These are phyloP conservation scores for Delia radicum DNA, from an alignment of 1,140 invertebrate species.

Conservation along the genomic window DNA sequence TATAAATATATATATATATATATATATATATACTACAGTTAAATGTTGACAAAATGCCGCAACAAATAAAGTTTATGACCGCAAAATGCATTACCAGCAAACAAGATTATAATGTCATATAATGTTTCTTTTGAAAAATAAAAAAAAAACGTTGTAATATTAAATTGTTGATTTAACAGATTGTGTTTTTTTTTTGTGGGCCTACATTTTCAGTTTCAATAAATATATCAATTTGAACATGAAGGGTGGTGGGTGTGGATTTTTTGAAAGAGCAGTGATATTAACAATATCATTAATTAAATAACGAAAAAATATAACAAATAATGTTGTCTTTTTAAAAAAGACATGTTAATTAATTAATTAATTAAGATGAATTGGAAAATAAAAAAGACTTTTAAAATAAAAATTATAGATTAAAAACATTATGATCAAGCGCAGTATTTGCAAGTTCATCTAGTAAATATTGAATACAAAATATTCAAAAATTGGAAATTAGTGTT, in stretches of 20 bases:
- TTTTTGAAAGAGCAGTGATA: background rate
- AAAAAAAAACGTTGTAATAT: background rate
- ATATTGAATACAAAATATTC: no score
- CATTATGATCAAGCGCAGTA: no score
- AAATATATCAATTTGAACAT: background rate
- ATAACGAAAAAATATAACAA: background rate
- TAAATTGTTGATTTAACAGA: background rate
- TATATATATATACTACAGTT: background rate
- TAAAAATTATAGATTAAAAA: no score
- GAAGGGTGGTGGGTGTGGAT: background rate
- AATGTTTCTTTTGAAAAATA: background rate
- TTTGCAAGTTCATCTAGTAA: no score
- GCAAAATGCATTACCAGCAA: background rate
- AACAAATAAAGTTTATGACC: constrained; percentile 4
- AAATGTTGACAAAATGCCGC: constrained; percentile 1
- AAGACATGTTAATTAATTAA: background rate
- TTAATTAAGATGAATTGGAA: no score
- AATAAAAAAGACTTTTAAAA: no score
- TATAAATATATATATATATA: background rate
- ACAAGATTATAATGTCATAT: constrained; percentile 2
- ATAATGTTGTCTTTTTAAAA: no score
- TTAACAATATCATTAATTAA: background rate
- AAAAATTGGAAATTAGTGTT: no score
- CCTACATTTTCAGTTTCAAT: background rate
- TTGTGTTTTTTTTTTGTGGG: background rate